Evolutionary conservation across 1,140 invertebrate genomes (phyloP).

Genomic region (Tetragonula clypearis): DNA sequence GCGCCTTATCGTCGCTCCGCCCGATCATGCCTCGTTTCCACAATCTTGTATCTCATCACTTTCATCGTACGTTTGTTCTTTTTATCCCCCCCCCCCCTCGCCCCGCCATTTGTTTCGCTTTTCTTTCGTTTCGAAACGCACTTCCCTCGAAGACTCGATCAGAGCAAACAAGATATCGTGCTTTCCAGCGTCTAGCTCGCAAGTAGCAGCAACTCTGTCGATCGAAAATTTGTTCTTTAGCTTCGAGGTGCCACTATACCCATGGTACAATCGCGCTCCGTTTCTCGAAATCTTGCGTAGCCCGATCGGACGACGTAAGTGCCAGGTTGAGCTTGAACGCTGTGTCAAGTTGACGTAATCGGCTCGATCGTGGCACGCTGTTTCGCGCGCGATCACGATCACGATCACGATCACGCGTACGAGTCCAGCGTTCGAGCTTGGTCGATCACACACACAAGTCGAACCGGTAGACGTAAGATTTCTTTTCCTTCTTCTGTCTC

Average conservation of each 20-base stretch:
- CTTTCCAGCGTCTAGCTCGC: constrained; percentile 10
- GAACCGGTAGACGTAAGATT: constrained; percentile 25
- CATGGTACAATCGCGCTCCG: constrained; percentile 72
- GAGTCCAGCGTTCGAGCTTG: constrained; percentile 14
- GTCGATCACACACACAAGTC: constrained; percentile 25
- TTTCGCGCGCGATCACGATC: background rate
- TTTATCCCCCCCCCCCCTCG: too few relatives aligned
- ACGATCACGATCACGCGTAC: background rate
- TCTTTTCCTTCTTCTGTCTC: background rate
- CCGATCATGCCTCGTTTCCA: background rate
- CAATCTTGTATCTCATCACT: too few relatives aligned
- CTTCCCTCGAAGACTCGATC: background rate
- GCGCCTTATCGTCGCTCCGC: background rate
- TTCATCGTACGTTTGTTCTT: background rate
- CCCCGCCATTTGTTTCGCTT: background rate
- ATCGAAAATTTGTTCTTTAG: constrained; percentile 56
- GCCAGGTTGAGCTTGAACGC: too few relatives aligned
- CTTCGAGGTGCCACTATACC: constrained; percentile 81
- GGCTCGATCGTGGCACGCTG: background rate
- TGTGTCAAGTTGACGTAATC: too few relatives aligned
- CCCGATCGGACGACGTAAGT: constrained; percentile 40
- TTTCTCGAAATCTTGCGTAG: constrained; percentile 67
- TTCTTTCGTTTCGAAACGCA: background rate
- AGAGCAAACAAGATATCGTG: background rate
- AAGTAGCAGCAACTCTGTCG: constrained; percentile 11